These are phyloP conservation scores for Eupeodes luniger DNA, from an alignment of 2,888 invertebrate genomes.

Conservation along the genomic window DNA sequence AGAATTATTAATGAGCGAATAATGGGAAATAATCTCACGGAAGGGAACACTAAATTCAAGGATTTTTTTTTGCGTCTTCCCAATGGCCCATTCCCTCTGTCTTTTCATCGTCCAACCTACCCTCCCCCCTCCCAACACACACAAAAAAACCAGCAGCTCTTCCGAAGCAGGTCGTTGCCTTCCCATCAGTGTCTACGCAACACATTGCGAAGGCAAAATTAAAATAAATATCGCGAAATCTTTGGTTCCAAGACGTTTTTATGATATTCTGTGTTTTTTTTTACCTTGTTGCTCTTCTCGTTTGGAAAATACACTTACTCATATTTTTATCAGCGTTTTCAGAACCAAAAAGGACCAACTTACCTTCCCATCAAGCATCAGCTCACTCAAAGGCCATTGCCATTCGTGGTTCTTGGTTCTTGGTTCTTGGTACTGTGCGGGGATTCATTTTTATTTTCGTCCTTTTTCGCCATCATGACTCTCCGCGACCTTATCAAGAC, in stretches of 20 bases:
- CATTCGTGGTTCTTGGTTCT: conserved; percentile 35
- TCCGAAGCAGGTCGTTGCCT: conserved; percentile 16
- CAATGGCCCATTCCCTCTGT: neutral
- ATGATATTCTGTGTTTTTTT: conserved; percentile 44
- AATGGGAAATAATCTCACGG: conserved; percentile 80
- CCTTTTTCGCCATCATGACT: conserved; percentile 42
- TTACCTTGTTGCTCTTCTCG: conserved; percentile 46
- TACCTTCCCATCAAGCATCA: conserved; percentile 4
- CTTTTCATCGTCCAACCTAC: neutral
- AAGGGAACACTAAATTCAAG: conserved; percentile 77
- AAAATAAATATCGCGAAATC: conserved; percentile 47
- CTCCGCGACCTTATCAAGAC: conserved; percentile 65
- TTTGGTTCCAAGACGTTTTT: conserved; percentile 50
- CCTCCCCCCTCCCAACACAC: neutral
- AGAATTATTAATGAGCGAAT: conserved; percentile 81
- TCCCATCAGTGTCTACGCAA: conserved; percentile 62
- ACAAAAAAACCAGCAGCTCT: conserved; percentile 14
- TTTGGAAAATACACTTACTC: conserved; percentile 54
- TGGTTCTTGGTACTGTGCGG: neutral
- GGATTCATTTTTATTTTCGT: conserved; percentile 40
- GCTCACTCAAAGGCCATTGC: neutral
- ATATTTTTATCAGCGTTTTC: conserved; percentile 57
- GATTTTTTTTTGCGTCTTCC: conserved; percentile 52
- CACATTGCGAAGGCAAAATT: conserved; percentile 62
- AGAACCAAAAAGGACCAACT: conserved; percentile 9